These are phyloP conservation scores for Tympanuchus pallidicinctus DNA, from an alignment of 2,113 vertebrate genomes.

Conservation along the genomic window DNA sequence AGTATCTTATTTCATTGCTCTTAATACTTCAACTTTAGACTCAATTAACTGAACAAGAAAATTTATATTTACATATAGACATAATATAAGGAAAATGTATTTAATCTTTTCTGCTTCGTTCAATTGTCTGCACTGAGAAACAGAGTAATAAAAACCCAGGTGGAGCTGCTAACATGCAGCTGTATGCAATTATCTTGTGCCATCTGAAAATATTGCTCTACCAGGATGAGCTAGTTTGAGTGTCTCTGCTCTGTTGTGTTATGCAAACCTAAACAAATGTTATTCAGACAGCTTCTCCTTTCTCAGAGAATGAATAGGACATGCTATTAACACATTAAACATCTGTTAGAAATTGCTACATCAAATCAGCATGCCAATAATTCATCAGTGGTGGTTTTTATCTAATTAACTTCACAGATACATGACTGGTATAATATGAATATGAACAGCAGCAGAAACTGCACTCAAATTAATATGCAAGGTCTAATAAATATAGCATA, in stretches of 20 bases:
- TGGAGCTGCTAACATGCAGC: conserved; percentile 35
- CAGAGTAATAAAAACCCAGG: not conserved
- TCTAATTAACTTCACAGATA: not conserved
- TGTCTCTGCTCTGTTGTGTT: not conserved
- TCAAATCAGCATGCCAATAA: not conserved
- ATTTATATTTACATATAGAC: not conserved
- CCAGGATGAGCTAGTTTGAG: not conserved
- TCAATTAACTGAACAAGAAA: not conserved
- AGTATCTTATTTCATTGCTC: not conserved
- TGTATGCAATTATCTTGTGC: conserved; percentile 12
- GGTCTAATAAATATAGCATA: not conserved
- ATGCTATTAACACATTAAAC: not conserved
- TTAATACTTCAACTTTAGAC: not conserved
- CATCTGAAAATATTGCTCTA: not conserved
- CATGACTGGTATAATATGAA: not conserved
- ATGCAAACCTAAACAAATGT: not conserved
- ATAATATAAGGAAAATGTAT: not conserved
- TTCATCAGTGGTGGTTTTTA: not conserved
- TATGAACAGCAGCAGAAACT: not conserved
- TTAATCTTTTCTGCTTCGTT: conserved; percentile 19
- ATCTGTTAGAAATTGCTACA: not conserved
- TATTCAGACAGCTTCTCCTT: not conserved
- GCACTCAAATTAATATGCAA: not conserved
- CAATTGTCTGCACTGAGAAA: not conserved
- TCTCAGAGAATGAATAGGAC: not conserved